Evolutionary conservation across 2,797 vertebrate species (phyloP), one percentile per base, ranked within the genome.

Genomic region (Helicolenus hilgendorfi): DNA sequence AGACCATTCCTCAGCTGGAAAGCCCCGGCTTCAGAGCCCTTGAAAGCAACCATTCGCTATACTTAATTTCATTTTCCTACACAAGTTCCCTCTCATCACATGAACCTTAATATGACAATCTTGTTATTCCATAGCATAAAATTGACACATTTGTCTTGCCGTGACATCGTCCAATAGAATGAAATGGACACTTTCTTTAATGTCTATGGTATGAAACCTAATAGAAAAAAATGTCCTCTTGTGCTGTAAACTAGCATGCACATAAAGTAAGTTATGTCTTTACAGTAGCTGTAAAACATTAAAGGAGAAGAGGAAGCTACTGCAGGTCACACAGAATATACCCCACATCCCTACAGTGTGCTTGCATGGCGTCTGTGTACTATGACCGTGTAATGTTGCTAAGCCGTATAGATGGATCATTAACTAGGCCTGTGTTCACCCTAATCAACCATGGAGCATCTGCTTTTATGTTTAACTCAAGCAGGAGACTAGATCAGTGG

Each of bases 321-420:
- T 13, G 3, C 9, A 45, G 45, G 56, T 63, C 69, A 59, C 1
- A 71, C 14, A 56, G 8, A 36, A 26, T 26, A 38, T 13, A 41
- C 11, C 7, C 6, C 14, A 22, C 31, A 49, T 58, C 38, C 10
- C 15, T 78, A 7, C 27, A 26, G 15, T 60, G 29, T 22, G 56
- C 26, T 41, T 27, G 38, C 70, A n/a, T 35, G 10, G 22, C 1
- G 1, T 62, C 33, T 67, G 14, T 85, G 59, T 33, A 15, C 53
- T 77, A 24, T 45, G 15, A 69, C 49, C 62, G 74, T 33, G 55
- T 70, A 31, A 60, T 63, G 68, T 63, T 24, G 27, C 70, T 45
- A 5, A 67, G 72, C 41, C 45, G 56, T 89, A 68, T 73, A 58
- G 77, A 79, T 88, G 27, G 82, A 88, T 92, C 63, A 92, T 91